Evolutionary conservation across 2,797 vertebrate genomes (phyloP).

Genomic region (Antrozous pallidus): DNA sequence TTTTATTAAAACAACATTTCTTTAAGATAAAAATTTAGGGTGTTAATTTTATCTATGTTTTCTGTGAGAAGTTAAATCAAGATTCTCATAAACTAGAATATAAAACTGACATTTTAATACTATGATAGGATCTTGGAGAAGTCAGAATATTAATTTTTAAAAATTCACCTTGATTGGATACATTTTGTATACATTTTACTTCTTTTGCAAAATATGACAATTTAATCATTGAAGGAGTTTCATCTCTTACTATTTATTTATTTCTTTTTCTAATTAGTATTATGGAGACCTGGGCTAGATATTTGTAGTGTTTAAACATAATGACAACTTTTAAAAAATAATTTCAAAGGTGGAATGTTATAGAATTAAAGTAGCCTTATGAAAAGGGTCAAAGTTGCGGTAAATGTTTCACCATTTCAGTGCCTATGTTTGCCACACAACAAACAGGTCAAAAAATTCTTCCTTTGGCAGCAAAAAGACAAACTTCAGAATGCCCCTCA

Average conservation of each 20-base stretch:
- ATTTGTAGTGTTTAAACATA: too few species aligned
- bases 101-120: background rate
- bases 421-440: background rate
- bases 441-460: background rate
- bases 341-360: too few species aligned
- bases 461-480: too few species aligned
- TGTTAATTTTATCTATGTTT: background rate
- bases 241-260: background rate
- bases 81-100: background rate
- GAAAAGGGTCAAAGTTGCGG: rapidly evolving
- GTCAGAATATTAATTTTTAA: background rate
- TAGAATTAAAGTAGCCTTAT: too few species aligned
- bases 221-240: background rate
- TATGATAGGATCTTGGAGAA: background rate
- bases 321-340: too few species aligned
- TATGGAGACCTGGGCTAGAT: background rate
- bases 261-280: background rate
- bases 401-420: background rate
- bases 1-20: background rate
- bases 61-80: background rate
- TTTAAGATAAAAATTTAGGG: background rate
- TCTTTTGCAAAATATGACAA: background rate
- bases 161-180: background rate
- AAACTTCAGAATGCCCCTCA: background rate
- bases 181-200: background rate